These are phyloP conservation scores for Pachyramphus minor DNA, from an alignment of 2,113 vertebrate genomes.

Conservation along the genomic window DNA sequence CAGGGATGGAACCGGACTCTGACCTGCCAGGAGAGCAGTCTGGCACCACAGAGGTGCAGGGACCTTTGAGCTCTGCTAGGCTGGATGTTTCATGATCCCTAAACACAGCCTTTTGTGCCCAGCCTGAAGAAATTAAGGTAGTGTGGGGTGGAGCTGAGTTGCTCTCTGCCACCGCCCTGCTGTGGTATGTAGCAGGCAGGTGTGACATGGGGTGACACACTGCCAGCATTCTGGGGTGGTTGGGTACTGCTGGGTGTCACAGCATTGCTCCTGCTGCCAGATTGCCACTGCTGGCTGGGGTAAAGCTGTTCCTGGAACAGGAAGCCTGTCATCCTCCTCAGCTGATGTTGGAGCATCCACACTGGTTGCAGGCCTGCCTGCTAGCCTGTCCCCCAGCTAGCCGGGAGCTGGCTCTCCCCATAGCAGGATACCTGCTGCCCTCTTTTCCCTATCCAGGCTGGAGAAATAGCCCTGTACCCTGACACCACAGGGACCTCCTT, in stretches of 20 bases:
- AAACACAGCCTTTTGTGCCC: background rate
- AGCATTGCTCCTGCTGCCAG: background rate
- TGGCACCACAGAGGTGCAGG: rapidly evolving
- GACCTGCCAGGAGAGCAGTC: background rate
- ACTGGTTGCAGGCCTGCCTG: background rate
- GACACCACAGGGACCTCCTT: background rate
- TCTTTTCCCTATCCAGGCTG: rapidly evolving
- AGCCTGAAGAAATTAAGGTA: background rate
- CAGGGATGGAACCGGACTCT: slow-evolving; percentile 18
- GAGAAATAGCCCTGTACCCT: background rate
- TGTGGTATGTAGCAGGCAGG: background rate
- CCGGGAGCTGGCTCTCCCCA: background rate
- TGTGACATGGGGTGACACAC: rapidly evolving
- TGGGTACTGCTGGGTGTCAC: background rate
- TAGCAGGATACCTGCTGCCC: background rate
- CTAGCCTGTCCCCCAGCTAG: no score
- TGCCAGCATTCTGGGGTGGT: background rate
- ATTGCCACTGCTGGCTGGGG: background rate
- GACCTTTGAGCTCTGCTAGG: slow-evolving; percentile 41
- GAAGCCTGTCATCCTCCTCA: background rate
- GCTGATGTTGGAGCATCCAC: background rate
- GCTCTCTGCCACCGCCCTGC: background rate
- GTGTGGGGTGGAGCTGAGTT: background rate
- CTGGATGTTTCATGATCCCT: background rate
- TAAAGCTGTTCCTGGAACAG: background rate